Conservation (phyloP, 1,140 invertebrate species). For the Gyrodactylus bullatarudis region DNA sequence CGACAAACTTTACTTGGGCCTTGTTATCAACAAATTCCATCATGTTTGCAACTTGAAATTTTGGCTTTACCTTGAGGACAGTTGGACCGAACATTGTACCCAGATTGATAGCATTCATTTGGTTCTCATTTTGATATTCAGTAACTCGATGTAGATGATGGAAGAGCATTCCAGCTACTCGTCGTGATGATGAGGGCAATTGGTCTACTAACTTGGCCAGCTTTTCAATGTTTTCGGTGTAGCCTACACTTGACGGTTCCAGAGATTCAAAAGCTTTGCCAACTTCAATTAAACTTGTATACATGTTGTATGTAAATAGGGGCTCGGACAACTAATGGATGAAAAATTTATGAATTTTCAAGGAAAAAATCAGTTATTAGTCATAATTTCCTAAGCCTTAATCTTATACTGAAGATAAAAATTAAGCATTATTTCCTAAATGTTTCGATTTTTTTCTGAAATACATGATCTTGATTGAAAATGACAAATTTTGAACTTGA, state of each 20-base stretch:
- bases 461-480: too few species aligned
- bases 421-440: too few species aligned
- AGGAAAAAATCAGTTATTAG: too few species aligned
- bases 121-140: background rate
- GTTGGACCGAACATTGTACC: conserved; percentile 1
- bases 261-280: background rate
- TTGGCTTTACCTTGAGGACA: background rate
- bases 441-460: too few species aligned
- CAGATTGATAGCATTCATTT: conserved; percentile 1
- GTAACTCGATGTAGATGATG: background rate
- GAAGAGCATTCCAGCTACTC: background rate
- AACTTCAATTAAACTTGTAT: background rate
- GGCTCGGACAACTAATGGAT: background rate
- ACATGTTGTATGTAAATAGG: background rate
- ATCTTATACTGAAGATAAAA: too few species aligned
- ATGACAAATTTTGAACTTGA: too few species aligned
- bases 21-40: conserved; percentile 4
- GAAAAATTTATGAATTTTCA: background rate
- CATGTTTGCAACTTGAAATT: background rate
- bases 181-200: background rate
- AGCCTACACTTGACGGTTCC: background rate
- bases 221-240: background rate
- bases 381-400: too few species aligned
- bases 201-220: background rate
- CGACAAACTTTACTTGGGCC: background rate